Evolutionary conservation across 1,140 invertebrate genomes (phyloP).

Genomic region (Diachasmimorpha longicaudata): DNA sequence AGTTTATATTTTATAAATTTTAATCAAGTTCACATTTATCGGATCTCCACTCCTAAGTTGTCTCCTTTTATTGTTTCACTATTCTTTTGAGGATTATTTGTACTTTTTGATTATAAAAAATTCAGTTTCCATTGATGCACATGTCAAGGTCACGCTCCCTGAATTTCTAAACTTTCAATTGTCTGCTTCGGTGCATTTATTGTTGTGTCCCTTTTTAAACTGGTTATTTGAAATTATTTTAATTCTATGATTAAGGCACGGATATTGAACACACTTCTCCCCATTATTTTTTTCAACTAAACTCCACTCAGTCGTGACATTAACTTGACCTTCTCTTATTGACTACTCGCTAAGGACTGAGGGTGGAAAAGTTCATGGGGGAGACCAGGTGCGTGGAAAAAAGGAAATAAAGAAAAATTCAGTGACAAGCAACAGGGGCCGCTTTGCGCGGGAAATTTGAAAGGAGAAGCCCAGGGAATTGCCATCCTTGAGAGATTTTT

Average conservation of each 20-base stretch:
- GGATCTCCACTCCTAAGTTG: too few species aligned
- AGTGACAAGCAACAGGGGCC: not conserved
- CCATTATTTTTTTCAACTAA: not conserved
- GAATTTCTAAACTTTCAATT: too few species aligned
- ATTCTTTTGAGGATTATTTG: too few species aligned
- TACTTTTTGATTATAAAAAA: too few species aligned
- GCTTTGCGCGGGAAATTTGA: not conserved
- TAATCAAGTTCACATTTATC: too few species aligned
- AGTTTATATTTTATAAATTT: too few species aligned
- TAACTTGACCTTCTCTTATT: slow-evolving; percentile 7
- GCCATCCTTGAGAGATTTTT: too few species aligned
- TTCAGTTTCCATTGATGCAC: too few species aligned
- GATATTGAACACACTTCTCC: not conserved
- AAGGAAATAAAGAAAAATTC: not conserved
- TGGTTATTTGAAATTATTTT: not conserved
- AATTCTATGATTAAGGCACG: not conserved
- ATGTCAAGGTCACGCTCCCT: too few species aligned
- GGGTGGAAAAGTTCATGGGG: not conserved
- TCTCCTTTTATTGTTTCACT: too few species aligned
- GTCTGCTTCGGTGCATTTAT: too few species aligned
- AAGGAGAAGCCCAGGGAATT: not conserved
- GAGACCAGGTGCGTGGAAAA: not conserved
- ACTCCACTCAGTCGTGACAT: not conserved
- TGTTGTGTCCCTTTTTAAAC: too few species aligned
- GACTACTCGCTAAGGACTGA: not conserved